Evolutionary conservation across 2,888 invertebrate genomes (phyloP), one percentile per base, ranked within the genome.

Genomic region (Sylvicola cinctus): DNA sequence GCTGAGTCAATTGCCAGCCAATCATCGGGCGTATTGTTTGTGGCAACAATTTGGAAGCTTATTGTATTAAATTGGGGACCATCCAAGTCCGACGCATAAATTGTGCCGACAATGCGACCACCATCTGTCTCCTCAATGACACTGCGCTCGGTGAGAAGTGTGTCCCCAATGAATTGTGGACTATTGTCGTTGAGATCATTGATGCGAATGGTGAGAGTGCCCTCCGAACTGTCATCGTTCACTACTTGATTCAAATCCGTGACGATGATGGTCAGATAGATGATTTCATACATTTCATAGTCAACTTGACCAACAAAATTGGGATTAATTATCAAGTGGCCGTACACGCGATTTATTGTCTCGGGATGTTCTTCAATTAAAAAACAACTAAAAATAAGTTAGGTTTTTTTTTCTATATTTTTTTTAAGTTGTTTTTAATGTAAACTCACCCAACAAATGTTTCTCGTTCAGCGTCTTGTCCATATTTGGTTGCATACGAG

Each of bases 171-270:
- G 60, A 74, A 73, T 32, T 55, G 40, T 3, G 76, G 76, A 2
- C 54, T 38, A 48, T 71, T 70, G 51, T 76, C 74, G 45, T 74
- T 74, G 46, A 68, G 56, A 47, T 75, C 72, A 11, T 58, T 51
- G 38, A 76, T 67, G 2, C 60, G 61, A 15, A 75, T 58, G 1
- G 67, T 62, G 39, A 73, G 53, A 4, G 60, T 59, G 70, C 71
- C 62, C 47, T 62, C 63, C 38, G 64, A 61, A 27, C 50, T 59
- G 29, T 56, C 52, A 0, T 53, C 51, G 32, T 65, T 63, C n/a
- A 59, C 45, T 31, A 50, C 50, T 1, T 69, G 69, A 31, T 61
- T 58, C 2, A 43, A 42, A 42, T 72, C 71, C 2, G 50, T 52
- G 2, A 67, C 66, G 23, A 56, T 48, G 27, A 72, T 51, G 1